Conservation (phyloP, 2,797 vertebrate species). For the Sebastes taczanowskii region DNA sequence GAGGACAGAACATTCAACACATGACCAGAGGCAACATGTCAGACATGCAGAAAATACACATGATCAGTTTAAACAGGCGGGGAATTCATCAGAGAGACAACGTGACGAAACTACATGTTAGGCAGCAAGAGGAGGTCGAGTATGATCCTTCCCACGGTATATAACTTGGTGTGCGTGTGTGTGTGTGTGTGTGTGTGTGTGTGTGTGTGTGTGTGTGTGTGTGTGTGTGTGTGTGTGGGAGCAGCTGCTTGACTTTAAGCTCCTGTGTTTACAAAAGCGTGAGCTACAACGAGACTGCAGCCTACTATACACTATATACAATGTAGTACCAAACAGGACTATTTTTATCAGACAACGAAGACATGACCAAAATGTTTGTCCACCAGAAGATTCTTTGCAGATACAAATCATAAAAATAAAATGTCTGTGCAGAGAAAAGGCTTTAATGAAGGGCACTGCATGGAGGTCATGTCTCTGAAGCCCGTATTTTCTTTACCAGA, state of each 20-base stretch:
- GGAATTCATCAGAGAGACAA: neutral
- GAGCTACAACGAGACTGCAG: neutral
- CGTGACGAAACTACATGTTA: neutral
- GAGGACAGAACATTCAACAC: neutral
- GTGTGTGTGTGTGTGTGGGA: neutral
- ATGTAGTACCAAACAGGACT: neutral
- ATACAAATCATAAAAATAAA: constrained; percentile 39
- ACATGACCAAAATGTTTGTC: neutral
- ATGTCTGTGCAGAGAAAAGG: neutral
- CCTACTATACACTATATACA: neutral
- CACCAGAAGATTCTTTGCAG: neutral
- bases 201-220: neutral
- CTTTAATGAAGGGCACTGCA: neutral
- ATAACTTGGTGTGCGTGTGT: neutral
- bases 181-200: neutral
- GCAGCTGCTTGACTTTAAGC: constrained; percentile 50
- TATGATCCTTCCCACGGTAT: constrained; percentile 49
- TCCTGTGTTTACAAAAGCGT: constrained; percentile 32
- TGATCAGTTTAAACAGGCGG: neutral
- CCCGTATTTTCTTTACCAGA: constrained; percentile 56
- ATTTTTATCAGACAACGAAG: neutral
- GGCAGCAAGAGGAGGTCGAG: neutral
- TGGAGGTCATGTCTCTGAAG: constrained; percentile 29
- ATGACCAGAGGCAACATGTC: constrained; percentile 12
- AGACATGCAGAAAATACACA: neutral